phyloP scores from a whole-genome alignment of 2,797 vertebrate species.

The Salmo trutta region DNA sequence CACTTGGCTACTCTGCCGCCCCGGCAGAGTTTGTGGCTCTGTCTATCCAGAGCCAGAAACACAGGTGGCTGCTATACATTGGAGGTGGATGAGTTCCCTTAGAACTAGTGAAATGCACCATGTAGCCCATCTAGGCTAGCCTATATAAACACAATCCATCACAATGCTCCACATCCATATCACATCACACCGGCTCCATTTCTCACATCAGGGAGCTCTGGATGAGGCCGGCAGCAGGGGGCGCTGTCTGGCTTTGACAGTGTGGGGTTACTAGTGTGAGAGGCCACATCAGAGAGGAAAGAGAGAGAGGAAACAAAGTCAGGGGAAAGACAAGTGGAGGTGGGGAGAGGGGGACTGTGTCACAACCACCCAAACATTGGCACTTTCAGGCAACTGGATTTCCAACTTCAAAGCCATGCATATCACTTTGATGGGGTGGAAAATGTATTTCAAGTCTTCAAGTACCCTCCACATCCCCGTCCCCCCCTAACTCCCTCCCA shows the following conservation, averaged over 20 bases:
- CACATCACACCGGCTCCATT: slow-evolving; percentile 14
- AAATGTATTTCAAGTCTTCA: slow-evolving; percentile 45
- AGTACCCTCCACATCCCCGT: not conserved
- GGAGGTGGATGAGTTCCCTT: not conserved
- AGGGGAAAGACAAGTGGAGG: slow-evolving; percentile 5
- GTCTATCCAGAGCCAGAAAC: not conserved
- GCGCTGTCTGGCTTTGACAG: slow-evolving; percentile 76
- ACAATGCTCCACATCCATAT: not conserved
- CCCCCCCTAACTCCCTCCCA: not conserved
- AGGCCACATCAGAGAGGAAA: slow-evolving; percentile 5
- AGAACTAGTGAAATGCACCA: not conserved
- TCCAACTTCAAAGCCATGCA: slow-evolving; percentile 78
- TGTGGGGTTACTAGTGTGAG: slow-evolving; percentile 28
- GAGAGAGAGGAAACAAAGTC: not conserved
- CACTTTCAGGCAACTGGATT: slow-evolving; percentile 74
- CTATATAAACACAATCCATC: slow-evolving; percentile 3
- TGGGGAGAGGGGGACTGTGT: slow-evolving; percentile 8
- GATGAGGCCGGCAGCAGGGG: slow-evolving; percentile 71
- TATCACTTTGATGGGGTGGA: slow-evolving; percentile 40
- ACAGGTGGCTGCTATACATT: not conserved
- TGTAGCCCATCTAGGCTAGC: slow-evolving; percentile 7
- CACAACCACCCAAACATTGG: slow-evolving; percentile 54
- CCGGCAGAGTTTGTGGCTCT: not conserved
- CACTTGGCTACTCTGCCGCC: no score
- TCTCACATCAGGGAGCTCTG: slow-evolving; percentile 12